A percentile compares a stretch with the other conserved stretches of the same genome.
Conservation (phyloP, 2,113 vertebrate species). For the Vulpes lagopus region DNA sequence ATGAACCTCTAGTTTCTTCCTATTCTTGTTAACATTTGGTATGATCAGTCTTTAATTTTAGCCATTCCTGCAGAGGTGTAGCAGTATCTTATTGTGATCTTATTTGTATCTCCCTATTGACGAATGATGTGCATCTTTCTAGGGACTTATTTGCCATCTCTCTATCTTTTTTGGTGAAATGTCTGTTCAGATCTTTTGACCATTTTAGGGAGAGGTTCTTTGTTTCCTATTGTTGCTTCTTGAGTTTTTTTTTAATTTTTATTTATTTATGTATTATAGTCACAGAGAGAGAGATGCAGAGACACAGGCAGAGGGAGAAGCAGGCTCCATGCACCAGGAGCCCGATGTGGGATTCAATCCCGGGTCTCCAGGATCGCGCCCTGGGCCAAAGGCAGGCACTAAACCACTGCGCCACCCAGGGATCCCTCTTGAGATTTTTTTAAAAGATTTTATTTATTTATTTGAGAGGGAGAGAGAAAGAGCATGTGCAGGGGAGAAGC, state of each 20-base stretch:
- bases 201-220: too few relatives aligned
- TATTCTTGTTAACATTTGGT: neutral
- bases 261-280: neutral
- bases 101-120: neutral
- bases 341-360: neutral
- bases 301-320: neutral
- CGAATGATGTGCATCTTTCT: neutral
- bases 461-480: too few relatives aligned
- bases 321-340: neutral
- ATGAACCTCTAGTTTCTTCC: neutral
- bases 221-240: too few relatives aligned
- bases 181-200: too few relatives aligned
- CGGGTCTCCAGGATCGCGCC: neutral
- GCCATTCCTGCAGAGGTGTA: neutral
- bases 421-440: too few relatives aligned
- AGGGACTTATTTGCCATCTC: too few relatives aligned
- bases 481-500: too few relatives aligned
- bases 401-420: neutral
- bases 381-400: neutral
- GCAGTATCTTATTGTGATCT: neutral
- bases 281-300: neutral
- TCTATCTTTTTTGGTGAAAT: too few relatives aligned
- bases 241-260: neutral
- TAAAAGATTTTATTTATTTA: too few relatives aligned
- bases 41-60: neutral